Conservation (phyloP, 2,797 vertebrate genomes). For the Sebastes iracundus region DNA sequence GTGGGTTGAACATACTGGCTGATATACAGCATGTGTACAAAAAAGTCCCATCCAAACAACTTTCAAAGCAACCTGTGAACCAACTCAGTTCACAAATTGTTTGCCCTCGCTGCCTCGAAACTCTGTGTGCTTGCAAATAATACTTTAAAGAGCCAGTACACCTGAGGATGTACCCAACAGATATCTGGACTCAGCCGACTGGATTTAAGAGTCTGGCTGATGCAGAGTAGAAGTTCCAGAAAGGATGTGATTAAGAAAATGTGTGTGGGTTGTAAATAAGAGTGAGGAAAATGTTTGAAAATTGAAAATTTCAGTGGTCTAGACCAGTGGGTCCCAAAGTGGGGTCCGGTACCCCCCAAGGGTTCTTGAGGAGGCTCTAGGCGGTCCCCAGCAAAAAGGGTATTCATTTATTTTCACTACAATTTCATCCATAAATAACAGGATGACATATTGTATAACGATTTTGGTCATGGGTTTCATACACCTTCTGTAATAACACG, state of each 20-base stretch:
- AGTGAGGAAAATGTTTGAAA: not conserved
- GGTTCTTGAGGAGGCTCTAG: no score
- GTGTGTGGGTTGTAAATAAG: not conserved
- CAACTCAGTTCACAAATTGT: constrained; percentile 60
- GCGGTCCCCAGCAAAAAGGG: no score
- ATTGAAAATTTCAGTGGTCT: not conserved
- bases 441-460: no score
- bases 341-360: no score
- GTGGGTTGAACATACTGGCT: constrained; percentile 33
- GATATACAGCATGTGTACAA: constrained; percentile 34
- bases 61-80: constrained; percentile 54
- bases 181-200: constrained; percentile 11
- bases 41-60: constrained; percentile 45
- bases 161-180: constrained; percentile 23
- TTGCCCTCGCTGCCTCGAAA: constrained; percentile 49
- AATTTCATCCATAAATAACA: no score
- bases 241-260: not conserved
- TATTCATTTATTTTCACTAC: no score
- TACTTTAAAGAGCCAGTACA: constrained; percentile 25
- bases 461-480: no score
- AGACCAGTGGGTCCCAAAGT: not conserved
- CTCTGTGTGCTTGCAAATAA: constrained; percentile 35
- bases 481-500: no score
- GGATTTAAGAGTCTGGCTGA: not conserved
- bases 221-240: not conserved